Evolutionary conservation across 2,797 vertebrate species (phyloP).

Genomic region (Gymnothorax javanicus): DNA sequence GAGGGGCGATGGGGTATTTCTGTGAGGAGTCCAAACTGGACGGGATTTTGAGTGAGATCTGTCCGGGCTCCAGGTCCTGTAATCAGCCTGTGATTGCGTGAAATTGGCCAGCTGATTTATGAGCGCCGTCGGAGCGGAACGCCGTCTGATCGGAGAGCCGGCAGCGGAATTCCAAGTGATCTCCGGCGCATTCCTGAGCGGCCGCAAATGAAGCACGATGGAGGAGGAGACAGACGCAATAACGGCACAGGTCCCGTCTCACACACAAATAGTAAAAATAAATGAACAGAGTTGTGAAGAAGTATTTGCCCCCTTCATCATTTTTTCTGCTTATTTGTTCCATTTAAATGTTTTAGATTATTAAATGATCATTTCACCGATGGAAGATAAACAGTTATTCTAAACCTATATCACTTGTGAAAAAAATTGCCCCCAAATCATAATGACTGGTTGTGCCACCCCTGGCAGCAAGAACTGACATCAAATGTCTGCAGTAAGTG

Average conservation of each 20-base stretch:
- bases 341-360: no score
- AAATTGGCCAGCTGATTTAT: slow-evolving; percentile 16
- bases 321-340: no score
- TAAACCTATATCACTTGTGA: no score
- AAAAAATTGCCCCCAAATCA: no score
- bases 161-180: background rate
- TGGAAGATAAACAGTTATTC: no score
- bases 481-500: no score
- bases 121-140: background rate
- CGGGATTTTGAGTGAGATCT: background rate
- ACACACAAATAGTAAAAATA: background rate
- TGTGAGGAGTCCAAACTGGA: background rate
- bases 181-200: background rate
- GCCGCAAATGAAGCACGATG: background rate
- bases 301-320: no score
- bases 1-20: background rate
- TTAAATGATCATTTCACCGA: no score
- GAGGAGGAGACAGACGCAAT: background rate
- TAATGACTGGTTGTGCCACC: no score
- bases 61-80: background rate
- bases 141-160: background rate
- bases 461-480: no score
- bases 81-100: slow-evolving; percentile 12
- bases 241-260: background rate
- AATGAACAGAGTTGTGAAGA: no score